A percentile compares a stretch with the other conserved stretches of the same genome.
Evolutionary conservation across 2,113 vertebrate genomes (phyloP).

Genomic region (Coreoperca whiteheadi): DNA sequence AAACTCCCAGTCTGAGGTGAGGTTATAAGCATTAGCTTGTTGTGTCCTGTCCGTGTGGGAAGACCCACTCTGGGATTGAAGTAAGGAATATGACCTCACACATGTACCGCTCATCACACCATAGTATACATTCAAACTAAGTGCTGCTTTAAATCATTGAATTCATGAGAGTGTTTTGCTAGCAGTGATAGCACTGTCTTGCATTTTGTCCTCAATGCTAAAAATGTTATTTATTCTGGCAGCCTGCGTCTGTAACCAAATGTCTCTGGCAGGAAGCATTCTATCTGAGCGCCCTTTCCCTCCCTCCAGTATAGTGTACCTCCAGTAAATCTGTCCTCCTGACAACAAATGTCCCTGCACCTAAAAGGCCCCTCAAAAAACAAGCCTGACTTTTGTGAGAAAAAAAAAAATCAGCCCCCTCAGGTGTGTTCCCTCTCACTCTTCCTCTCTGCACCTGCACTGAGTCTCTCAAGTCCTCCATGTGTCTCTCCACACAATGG

Average conservation of each 20-base stretch:
- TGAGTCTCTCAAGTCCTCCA: slow-evolving; percentile 77
- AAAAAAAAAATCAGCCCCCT: slow-evolving; percentile 57
- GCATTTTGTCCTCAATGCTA: slow-evolving; percentile 29
- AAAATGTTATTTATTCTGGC: slow-evolving; percentile 48
- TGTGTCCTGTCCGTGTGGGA: slow-evolving; percentile 36
- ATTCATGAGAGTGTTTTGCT: slow-evolving; percentile 13
- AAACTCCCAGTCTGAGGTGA: slow-evolving; percentile 62
- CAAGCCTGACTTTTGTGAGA: slow-evolving; percentile 63
- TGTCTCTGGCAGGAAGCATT: slow-evolving; percentile 53
- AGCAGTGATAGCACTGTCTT: slow-evolving; percentile 7
- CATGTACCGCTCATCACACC: not conserved
- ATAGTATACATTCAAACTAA: not conserved
- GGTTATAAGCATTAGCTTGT: slow-evolving; percentile 53
- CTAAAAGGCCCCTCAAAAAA: slow-evolving; percentile 66
- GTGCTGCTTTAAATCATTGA: slow-evolving; percentile 13
- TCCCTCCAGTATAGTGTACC: slow-evolving; percentile 61
- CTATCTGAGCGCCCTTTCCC: slow-evolving; percentile 34
- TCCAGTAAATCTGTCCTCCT: slow-evolving; percentile 69
- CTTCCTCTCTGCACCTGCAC: slow-evolving; percentile 78
- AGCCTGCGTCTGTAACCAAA: slow-evolving; percentile 58
- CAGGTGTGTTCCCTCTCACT: slow-evolving; percentile 77
- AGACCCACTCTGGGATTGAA: slow-evolving; percentile 24
- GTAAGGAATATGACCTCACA: slow-evolving; percentile 36
- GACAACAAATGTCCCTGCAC: slow-evolving; percentile 71
- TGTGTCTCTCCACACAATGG: slow-evolving; percentile 81